phyloP scores from a whole-genome alignment of 2,113 vertebrate genomes.

The Archocentrus centrarchus region DNA sequence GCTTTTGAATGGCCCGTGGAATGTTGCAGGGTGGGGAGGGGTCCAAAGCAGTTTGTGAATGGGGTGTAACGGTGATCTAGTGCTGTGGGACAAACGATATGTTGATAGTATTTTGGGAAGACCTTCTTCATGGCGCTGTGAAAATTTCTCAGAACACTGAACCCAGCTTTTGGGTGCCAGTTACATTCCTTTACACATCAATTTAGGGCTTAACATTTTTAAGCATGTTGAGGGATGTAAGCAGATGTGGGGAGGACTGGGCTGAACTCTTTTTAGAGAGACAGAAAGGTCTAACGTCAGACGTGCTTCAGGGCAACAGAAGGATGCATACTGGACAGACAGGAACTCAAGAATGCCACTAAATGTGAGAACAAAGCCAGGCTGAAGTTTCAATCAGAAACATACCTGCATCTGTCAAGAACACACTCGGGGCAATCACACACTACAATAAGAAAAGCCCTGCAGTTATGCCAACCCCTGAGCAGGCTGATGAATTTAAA shows the following conservation, averaged over 20 bases:
- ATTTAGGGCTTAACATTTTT: not conserved
- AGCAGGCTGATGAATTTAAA: not conserved
- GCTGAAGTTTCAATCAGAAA: not conserved
- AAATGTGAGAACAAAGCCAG: not conserved
- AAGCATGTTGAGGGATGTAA: not conserved
- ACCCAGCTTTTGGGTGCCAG: not conserved
- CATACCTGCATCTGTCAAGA: not conserved
- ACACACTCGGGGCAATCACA: not conserved
- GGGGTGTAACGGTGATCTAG: not conserved
- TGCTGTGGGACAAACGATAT: not conserved
- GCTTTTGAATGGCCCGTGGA: not conserved
- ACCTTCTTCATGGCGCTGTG: not conserved
- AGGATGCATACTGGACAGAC: not conserved
- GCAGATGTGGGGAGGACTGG: not conserved
- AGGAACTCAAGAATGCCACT: not conserved
- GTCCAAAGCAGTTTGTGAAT: not conserved
- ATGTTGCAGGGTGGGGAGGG: not conserved
- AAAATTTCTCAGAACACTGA: not conserved
- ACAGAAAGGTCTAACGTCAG: not conserved
- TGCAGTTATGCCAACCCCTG: not conserved
- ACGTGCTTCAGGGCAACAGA: not conserved
- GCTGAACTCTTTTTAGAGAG: not conserved
- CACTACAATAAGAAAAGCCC: constrained; percentile 14
- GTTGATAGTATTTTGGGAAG: not conserved
- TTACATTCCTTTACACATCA: not conserved